Evolutionary conservation across 2,113 vertebrate species (phyloP).

Genomic region (Octodon degus): DNA sequence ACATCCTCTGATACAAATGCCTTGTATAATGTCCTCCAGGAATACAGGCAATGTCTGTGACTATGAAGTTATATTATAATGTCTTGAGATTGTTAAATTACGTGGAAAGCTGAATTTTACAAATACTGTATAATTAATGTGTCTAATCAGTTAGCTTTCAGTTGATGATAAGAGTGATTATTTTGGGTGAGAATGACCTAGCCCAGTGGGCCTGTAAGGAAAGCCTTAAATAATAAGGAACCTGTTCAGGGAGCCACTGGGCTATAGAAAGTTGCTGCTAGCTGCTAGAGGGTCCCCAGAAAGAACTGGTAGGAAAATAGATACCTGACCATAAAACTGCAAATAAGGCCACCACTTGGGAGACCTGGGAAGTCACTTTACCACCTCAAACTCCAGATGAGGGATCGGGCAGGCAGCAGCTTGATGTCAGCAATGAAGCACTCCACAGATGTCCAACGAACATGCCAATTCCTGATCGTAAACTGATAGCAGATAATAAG

Average conservation of each 20-base stretch:
- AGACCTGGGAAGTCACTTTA: neutral
- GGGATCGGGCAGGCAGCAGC: neutral
- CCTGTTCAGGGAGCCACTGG: neutral
- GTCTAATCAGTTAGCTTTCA: neutral
- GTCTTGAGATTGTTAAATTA: neutral
- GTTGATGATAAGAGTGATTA: slow-evolving; percentile 4
- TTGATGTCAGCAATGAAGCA: neutral
- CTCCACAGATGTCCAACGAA: neutral
- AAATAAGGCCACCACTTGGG: neutral
- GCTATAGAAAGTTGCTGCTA: neutral
- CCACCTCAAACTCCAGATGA: neutral
- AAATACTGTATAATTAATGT: slow-evolving; percentile 1
- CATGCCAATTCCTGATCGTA: neutral
- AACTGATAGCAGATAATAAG: neutral
- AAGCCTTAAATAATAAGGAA: neutral
- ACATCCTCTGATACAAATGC: neutral
- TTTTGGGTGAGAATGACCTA: neutral
- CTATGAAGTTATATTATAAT: neutral
- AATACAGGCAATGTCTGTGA: neutral
- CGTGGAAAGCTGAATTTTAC: neutral
- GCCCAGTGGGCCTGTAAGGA: neutral
- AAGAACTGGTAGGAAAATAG: neutral
- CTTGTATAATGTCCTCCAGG: neutral
- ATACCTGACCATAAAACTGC: neutral
- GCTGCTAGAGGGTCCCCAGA: neutral